phyloP scores from a whole-genome alignment of 2,797 vertebrate species.

The Harpagifer antarcticus region DNA sequence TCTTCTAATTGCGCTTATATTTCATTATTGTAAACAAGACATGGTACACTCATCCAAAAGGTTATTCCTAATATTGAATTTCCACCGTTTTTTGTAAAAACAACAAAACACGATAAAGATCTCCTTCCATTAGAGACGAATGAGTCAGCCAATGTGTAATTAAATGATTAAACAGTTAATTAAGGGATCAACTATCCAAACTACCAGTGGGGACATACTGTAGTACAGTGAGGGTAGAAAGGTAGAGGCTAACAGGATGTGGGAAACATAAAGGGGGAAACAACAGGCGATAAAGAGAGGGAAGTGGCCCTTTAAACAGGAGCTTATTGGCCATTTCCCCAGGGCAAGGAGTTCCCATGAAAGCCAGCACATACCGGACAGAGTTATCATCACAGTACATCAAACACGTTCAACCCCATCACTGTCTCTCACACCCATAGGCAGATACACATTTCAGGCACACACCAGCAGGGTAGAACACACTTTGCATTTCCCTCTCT shows the following conservation, averaged over 20 bases:
- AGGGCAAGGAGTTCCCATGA: conserved; percentile 85
- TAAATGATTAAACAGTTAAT: not conserved
- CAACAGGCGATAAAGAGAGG: conserved; percentile 75
- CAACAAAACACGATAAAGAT: not conserved
- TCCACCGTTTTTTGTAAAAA: no score
- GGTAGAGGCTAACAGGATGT: conserved; percentile 69
- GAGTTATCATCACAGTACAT: conserved; percentile 81
- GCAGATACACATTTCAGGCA: conserved; percentile 52
- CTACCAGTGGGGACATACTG: conserved; percentile 14
- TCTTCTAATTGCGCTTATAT: no score
- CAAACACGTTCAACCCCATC: conserved; percentile 75
- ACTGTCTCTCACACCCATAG: conserved; percentile 66
- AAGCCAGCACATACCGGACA: conserved; percentile 82
- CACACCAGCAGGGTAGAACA: conserved; percentile 48
- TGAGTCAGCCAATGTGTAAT: not conserved
- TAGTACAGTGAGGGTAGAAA: conserved; percentile 52
- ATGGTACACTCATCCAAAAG: no score
- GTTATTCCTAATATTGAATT: no score
- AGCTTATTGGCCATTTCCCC: conserved; percentile 78
- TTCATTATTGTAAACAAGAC: no score
- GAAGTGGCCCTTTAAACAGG: conserved; percentile 82
- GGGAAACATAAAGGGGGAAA: conserved; percentile 55
- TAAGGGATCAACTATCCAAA: not conserved
- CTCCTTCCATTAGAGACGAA: not conserved
- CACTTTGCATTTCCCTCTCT: conserved; percentile 49